Conservation (phyloP, 1,140 invertebrate genomes). For the Euwallacea fornicatus region DNA sequence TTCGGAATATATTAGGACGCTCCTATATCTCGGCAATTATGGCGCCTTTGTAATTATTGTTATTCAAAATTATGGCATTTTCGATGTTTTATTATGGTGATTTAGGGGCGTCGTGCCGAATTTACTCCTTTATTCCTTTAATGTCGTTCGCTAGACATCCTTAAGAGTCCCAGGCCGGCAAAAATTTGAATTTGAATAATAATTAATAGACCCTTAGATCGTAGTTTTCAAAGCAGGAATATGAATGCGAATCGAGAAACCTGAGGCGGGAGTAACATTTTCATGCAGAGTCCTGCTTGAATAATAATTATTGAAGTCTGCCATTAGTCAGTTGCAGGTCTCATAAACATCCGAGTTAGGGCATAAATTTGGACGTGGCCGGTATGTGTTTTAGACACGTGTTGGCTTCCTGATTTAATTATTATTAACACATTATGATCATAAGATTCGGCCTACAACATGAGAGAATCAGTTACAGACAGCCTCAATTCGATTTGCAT, state of each 20-base stretch:
- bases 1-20: constrained; percentile 52
- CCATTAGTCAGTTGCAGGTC: constrained; percentile 29
- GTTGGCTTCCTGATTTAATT: constrained; percentile 18
- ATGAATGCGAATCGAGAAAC: neutral
- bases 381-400: constrained; percentile 25
- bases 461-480: neutral
- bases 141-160: constrained; percentile 26
- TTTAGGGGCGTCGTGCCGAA: constrained; percentile 43
- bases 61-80: constrained; percentile 53
- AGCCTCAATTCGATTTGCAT: constrained; percentile 3
- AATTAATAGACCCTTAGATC: neutral
- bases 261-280: neutral
- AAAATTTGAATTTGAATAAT: neutral
- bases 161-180: constrained; percentile 16
- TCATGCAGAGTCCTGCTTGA: constrained; percentile 3
- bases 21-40: constrained; percentile 53
- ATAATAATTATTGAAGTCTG: neutral
- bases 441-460: too few species aligned
- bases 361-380: constrained; percentile 25
- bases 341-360: constrained; percentile 32
- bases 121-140: constrained; percentile 45
- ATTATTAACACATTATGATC: constrained; percentile 25
- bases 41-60: constrained; percentile 52
- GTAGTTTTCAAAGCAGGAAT: neutral
- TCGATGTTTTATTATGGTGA: constrained; percentile 52